These are phyloP conservation scores for Mesocentrotus franciscanus DNA, from an alignment of 53 echinoderm and acorn worm species.

Conservation along the genomic window DNA sequence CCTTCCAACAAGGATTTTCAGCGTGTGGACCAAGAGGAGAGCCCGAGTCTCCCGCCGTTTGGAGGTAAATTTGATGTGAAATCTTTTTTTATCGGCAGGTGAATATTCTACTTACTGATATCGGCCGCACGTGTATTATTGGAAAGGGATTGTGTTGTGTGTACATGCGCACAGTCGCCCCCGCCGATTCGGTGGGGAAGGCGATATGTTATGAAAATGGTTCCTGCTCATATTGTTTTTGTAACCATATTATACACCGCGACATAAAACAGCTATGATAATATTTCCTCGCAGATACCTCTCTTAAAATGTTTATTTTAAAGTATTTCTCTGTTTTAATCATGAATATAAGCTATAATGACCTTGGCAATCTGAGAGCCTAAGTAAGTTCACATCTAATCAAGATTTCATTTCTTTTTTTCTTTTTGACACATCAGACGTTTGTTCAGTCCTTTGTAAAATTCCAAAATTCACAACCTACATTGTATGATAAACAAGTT, in stretches of 20 bases:
- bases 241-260: neutral
- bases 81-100: neutral
- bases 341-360: no score
- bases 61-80: constrained; percentile 43
- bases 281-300: neutral
- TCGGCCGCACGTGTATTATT: neutral
- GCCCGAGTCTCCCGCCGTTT: constrained; percentile 30
- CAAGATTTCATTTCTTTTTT: neutral
- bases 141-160: neutral
- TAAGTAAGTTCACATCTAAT: neutral
- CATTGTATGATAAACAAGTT: no score
- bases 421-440: neutral
- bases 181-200: neutral
- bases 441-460: neutral
- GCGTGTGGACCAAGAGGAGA: constrained; percentile 72
- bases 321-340: no score
- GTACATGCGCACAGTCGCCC: neutral
- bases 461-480: no score
- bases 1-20: constrained; percentile 79
- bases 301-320: neutral
- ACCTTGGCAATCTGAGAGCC: no score
- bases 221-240: neutral
- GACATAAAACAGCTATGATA: neutral
- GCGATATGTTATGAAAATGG: neutral
- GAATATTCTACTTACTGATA: neutral